A percentile compares a stretch with the other conserved stretches of the same genome.
Conservation (phyloP, 2,797 vertebrate genomes). For the Sternarchorhynchus goeldii region DNA sequence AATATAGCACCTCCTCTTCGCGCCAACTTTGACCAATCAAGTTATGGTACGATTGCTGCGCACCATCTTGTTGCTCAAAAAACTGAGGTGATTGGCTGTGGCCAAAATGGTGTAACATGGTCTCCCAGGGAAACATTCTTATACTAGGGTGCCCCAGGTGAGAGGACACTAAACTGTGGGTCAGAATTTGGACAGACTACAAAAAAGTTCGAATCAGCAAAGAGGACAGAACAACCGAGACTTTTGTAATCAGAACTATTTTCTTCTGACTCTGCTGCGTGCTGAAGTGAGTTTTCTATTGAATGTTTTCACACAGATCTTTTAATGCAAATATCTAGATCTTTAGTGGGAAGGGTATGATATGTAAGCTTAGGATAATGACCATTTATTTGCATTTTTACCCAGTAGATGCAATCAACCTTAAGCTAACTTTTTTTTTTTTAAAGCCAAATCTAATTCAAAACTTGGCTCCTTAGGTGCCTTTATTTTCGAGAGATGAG, state of each 20-base stretch:
- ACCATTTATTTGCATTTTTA: too few species aligned
- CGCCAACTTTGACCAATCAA: constrained; percentile 44
- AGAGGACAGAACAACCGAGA: too few species aligned
- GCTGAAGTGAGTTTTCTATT: too few species aligned
- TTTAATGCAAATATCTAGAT: too few species aligned
- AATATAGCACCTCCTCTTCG: constrained; percentile 4
- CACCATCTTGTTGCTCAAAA: constrained; percentile 15
- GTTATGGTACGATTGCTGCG: not conserved
- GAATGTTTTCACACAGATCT: too few species aligned
- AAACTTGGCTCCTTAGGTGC: constrained; percentile 2
- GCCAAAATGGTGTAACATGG: constrained; percentile 3
- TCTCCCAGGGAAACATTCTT: constrained; percentile 35
- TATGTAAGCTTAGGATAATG: too few species aligned
- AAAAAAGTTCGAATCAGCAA: not conserved
- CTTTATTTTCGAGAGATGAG: constrained; percentile 13
- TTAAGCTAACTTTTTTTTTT: not conserved
- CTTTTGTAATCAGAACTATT: too few species aligned
- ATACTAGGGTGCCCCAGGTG: constrained; percentile 25
- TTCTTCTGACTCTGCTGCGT: too few species aligned
- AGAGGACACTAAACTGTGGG: constrained; percentile 32
- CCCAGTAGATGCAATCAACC: too few species aligned
- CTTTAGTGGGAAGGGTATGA: too few species aligned
- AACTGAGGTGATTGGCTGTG: constrained; percentile 42
- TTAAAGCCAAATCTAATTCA: not conserved
- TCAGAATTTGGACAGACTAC: constrained; percentile 11